Base-by-base conservation (phyloP, 2,113 vertebrate genomes). In the Sigmodon hispidus region DNA sequence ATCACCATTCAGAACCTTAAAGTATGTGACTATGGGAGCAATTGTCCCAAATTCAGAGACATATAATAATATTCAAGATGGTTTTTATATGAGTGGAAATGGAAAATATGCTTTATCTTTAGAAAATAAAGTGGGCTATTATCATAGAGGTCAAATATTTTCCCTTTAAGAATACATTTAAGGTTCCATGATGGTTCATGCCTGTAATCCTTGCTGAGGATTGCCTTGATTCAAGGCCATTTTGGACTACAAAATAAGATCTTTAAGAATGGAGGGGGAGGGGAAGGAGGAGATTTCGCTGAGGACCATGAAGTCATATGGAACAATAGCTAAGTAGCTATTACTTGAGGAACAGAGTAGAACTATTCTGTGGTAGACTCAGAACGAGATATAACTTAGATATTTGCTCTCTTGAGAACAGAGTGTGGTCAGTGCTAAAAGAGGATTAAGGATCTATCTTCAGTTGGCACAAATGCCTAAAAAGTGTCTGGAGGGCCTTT, bases 111-210 rank as follows among this genome's bases (percentile, higher is more conserved):
- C 22, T 94, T 24, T 50, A 34, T 45, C 50, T 55, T 87, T 75
- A 91, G 52, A 80, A 96, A 91, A 91, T 75, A 72, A 84, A 93
- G 45, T 70, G 1, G 7, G 57, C 55, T 87, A 50, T 77, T 57
- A 83, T 84, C 63, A 80, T 83, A 70, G 43, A 3, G 92, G 24
- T 86, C 40, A 90, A 7, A 34, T 88, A 40, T 80, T 92, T 50
- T 76, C 77, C 67, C 70, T 81, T 83, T 91, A 95, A 90, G 40
- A 85, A 21, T 87, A 87, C 21, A 24, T 77, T 93, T 70, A 80
- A 67, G 31, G 34, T 69, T 12, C 63, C 34, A 8, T n/a, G 65
- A 24, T 57, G 67, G 36, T 22, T 29, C 8, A 11, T 40, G 31
- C 63, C 22, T 72, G 2, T 55, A 70, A 70, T 50, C 43, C 43